Evolutionary conservation across 37 sponge, comb jelly and placozoan genomes (phyloP).

Genomic region (Aplysina aerophoba): DNA sequence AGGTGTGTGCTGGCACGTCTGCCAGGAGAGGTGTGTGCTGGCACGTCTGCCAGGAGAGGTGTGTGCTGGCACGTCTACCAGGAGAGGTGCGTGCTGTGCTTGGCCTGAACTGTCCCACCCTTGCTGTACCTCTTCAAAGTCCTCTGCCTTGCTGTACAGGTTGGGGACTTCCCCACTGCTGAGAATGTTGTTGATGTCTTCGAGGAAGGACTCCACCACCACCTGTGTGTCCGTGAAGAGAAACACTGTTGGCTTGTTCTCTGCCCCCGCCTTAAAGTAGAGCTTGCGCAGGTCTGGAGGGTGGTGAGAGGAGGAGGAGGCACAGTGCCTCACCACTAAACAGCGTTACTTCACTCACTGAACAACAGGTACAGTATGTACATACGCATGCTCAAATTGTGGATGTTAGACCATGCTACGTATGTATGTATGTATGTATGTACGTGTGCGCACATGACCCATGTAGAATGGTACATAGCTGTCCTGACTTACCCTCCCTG

Average conservation of each 20-base stretch:
- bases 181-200: slow-evolving; percentile 99
- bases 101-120: no score
- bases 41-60: no score
- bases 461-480: no score
- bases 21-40: no score
- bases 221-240: slow-evolving; percentile 99
- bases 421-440: no score
- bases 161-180: slow-evolving; percentile 99
- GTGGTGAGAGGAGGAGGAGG: neutral
- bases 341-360: neutral
- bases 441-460: no score
- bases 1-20: no score
- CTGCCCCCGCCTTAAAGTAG: slow-evolving; percentile 95
- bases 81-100: no score
- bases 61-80: no score
- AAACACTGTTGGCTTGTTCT: slow-evolving; percentile 98
- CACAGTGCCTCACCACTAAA: neutral
- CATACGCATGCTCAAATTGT: no score
- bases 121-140: slow-evolving; percentile 98
- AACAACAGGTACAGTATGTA: no score
- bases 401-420: no score
- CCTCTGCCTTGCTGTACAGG: slow-evolving; percentile 94
- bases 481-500: slow-evolving; percentile 76
- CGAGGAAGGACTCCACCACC: slow-evolving; percentile 95
- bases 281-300: slow-evolving; percentile 81